phyloP scores from a whole-genome alignment of 2,113 vertebrate species.

The Melospiza georgiana region DNA sequence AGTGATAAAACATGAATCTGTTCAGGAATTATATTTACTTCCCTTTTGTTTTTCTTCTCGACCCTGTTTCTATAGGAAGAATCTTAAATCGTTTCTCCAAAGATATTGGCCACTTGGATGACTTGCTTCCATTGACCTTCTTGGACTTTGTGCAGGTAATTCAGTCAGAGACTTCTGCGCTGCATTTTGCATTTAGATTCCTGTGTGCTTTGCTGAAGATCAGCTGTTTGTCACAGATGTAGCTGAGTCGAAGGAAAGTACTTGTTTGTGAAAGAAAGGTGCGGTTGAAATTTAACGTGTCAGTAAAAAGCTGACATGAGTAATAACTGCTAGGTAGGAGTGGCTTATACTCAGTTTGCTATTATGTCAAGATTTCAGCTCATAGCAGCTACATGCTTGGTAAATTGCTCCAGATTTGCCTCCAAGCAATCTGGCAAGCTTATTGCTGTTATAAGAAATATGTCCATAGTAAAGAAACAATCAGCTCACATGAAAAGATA shows the following conservation, averaged over 20 bases:
- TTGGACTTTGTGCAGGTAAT: conserved; percentile 94
- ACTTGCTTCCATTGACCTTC: conserved; percentile 87
- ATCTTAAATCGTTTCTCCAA: conserved; percentile 95
- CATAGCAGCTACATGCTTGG: conserved; percentile 72
- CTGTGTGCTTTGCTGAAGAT: conserved; percentile 63
- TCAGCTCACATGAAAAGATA: conserved; percentile 88
- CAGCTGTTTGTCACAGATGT: conserved; percentile 82
- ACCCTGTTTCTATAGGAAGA: conserved; percentile 78
- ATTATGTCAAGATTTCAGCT: conserved; percentile 67
- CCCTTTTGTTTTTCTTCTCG: conserved; percentile 31
- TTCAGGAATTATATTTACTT: not conserved
- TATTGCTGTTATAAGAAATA: conserved; percentile 82
- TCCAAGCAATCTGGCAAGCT: conserved; percentile 81
- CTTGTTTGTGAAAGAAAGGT: conserved; percentile 82
- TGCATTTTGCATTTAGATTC: conserved; percentile 38
- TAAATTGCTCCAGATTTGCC: conserved; percentile 78
- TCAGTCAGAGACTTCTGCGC: not conserved
- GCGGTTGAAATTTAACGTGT: conserved; percentile 74
- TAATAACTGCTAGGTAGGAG: conserved; percentile 73
- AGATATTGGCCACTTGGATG: conserved; percentile 94
- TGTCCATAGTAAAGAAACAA: conserved; percentile 88
- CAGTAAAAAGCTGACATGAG: conserved; percentile 77
- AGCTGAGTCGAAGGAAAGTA: conserved; percentile 78
- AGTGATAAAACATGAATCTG: conserved; percentile 27
- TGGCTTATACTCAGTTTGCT: conserved; percentile 61